phyloP scores from a whole-genome alignment of 2,888 invertebrate species.

The Agelastica alni region DNA sequence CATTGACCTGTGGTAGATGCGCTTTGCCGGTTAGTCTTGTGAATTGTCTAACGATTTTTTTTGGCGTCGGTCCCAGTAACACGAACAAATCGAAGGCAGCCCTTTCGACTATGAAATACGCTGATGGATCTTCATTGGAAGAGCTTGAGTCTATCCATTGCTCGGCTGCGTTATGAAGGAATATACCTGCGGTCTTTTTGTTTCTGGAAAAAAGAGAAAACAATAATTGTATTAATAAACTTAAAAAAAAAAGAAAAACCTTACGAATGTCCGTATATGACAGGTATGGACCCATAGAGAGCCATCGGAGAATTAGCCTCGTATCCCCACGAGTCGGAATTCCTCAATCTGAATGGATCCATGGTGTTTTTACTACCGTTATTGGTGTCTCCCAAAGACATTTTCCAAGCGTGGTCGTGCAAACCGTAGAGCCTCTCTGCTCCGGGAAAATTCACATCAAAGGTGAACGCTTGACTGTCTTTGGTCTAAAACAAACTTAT shows the following conservation, averaged over 20 bases:
- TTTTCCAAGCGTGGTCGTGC: conserved; percentile 91
- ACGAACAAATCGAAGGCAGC: conserved; percentile 93
- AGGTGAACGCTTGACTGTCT: conserved; percentile 39
- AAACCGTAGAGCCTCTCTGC: conserved; percentile 56
- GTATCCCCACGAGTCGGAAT: conserved; percentile 82
- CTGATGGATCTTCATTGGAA: conserved; percentile 58
- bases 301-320: conserved; percentile 85
- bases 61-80: conserved; percentile 81
- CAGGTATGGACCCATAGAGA: conserved; percentile 69
- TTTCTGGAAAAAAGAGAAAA: conserved; percentile 12
- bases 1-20: conserved; percentile 69
- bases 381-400: conserved; percentile 81
- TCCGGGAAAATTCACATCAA: conserved; percentile 36
- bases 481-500: conserved; percentile 30
- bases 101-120: conserved; percentile 92
- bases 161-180: conserved; percentile 88
- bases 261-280: conserved; percentile 88
- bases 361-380: conserved; percentile 52
- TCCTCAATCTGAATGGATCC: conserved; percentile 91
- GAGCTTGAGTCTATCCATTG: conserved; percentile 87
- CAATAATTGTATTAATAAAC: background rate
- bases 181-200: conserved; percentile 33
- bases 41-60: conserved; percentile 85
- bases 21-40: conserved; percentile 83
- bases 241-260: conserved; percentile 41